Conservation (phyloP, 2,113 vertebrate genomes). For the Sylvicapra grimmia region DNA sequence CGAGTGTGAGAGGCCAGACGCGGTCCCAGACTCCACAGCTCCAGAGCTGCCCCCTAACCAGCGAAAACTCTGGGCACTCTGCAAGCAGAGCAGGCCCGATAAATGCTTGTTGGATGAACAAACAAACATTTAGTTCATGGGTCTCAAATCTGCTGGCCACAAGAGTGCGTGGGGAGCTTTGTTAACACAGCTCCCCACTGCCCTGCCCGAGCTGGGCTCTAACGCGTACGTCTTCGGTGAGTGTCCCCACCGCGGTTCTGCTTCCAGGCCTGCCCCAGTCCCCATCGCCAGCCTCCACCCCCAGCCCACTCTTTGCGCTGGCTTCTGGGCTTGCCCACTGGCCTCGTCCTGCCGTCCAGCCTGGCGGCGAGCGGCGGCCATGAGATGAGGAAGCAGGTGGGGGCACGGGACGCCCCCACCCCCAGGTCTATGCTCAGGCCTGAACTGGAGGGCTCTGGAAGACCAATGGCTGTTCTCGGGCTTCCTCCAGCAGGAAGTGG, state of each 20-base stretch:
- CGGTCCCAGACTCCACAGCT: rapidly evolving
- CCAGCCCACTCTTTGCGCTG: neutral
- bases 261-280: neutral
- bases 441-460: neutral
- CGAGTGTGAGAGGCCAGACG: rapidly evolving
- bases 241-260: neutral
- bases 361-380: rapidly evolving
- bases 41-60: neutral
- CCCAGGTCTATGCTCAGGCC: neutral
- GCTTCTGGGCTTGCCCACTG: neutral
- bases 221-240: rapidly evolving
- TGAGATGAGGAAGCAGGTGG: rapidly evolving
- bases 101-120: neutral
- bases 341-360: neutral
- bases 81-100: too few relatives aligned
- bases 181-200: too few relatives aligned
- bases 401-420: rapidly evolving
- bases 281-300: rapidly evolving
- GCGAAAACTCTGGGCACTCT: rapidly evolving
- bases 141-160: neutral
- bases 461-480: rapidly evolving
- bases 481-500: neutral
- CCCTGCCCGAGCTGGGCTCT: rapidly evolving
- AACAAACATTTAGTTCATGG: neutral
- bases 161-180: neutral